Conservation (phyloP, 2,888 invertebrate genomes). For the Phasia obesa region DNA sequence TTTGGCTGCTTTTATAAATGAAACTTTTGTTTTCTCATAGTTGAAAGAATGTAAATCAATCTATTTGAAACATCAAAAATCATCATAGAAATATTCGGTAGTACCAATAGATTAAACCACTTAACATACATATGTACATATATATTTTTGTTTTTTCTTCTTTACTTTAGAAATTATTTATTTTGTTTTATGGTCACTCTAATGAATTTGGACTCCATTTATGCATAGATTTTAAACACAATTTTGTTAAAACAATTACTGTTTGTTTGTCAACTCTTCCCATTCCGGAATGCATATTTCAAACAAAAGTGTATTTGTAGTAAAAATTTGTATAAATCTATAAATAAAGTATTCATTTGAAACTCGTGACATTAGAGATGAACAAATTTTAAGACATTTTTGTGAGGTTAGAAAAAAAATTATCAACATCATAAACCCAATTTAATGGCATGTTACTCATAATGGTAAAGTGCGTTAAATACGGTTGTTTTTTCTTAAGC, state of each 20-base stretch:
- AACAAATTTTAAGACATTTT: neutral
- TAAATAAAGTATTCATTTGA: constrained; percentile 66
- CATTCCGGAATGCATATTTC: constrained; percentile 9
- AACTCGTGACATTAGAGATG: constrained; percentile 65
- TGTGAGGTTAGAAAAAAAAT: constrained; percentile 14
- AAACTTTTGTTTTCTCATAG: constrained; percentile 48
- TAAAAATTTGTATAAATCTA: constrained; percentile 35
- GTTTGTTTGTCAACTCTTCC: constrained; percentile 33
- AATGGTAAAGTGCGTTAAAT: constrained; percentile 3
- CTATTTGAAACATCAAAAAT: neutral
- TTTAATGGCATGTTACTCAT: constrained; percentile 46
- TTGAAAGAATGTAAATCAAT: constrained; percentile 26
- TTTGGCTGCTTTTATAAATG: constrained; percentile 24
- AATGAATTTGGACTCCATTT: constrained; percentile 49
- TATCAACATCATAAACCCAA: constrained; percentile 64
- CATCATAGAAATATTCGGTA: constrained; percentile 1
- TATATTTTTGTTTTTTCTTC: too few species aligned
- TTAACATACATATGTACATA: too few species aligned
- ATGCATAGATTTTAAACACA: neutral
- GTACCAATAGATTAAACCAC: constrained; percentile 45
- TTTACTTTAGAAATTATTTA: constrained; percentile 5
- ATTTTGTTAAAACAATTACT: constrained; percentile 56
- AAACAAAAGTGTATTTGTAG: constrained; percentile 44
- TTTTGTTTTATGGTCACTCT: constrained; percentile 57
- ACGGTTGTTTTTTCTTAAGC: neutral